Base-by-base conservation (phyloP, 2,888 invertebrate species). In the Palloptera scutellata region DNA sequence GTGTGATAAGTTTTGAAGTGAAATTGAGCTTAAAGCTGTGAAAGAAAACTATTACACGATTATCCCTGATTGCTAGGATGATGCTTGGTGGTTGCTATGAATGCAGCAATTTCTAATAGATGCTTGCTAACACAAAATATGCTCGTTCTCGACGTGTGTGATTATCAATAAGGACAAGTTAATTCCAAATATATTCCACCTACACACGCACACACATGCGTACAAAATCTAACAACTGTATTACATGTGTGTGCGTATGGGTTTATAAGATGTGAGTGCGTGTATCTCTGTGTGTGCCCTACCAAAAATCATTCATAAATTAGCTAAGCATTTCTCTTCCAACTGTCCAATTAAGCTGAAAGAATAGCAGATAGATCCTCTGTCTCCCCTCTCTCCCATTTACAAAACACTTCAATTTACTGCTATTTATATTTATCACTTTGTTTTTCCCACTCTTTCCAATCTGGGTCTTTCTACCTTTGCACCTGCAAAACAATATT, bases 371-470 rank as follows among this genome's bases (percentile, higher is more conserved):
- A 13, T 40, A 13, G 5, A 19, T 15, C 9, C 40, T 10, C 15
- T 57, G 4, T 57, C 15, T 57, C 71, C 72, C 74, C 73, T 69
- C 70, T 68, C 71, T 71, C 74, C 77, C 30, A 2, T 30, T 6
- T 4, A 30, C 30, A 30, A 79, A 77, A 43, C 79, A 78, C 74
- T 76, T 77, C 78, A 78, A 79, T 78, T 78, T 79, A 75, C 71
- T 72, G 65, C 74, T 68, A n/a, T n/a, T n/a, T n/a, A n/a, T 78
- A 79, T 78, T 79, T 78, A 78, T 77, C 75, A 78, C 79, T 57
- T 55, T 66, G 55, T 55, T 66, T 72, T 40, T 41, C 48, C 30
- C 52, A 40, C 59, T 68, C 63, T 20, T 17, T 42, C 13, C 11
- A 2, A 55, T 6, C 30, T 30, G 30, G n/a, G n/a, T 6, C 30